Conservation (phyloP, 2,888 invertebrate genomes). For the Lottia gigantea region DNA sequence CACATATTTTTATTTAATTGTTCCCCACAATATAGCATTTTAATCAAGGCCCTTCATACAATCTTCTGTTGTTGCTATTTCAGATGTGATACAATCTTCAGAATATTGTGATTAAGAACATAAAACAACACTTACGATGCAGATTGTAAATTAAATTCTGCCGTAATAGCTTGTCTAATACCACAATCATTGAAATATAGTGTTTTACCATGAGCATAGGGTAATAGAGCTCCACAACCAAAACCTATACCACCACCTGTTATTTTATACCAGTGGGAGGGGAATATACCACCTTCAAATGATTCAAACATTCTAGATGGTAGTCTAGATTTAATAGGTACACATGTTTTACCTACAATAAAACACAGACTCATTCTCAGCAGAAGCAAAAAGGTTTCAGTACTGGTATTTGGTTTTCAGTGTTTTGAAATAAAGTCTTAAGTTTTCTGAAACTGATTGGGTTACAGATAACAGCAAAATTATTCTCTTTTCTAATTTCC, state of each 20-base stretch:
- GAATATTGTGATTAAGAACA: too few species aligned
- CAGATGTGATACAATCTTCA: too few species aligned
- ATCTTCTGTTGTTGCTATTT: too few species aligned
- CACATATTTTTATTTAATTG: too few species aligned
- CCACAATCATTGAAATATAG: constrained; percentile 69
- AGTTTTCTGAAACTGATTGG: too few species aligned
- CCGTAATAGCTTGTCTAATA: constrained; percentile 64
- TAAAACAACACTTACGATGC: constrained; percentile 55
- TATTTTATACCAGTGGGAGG: constrained; percentile 62
- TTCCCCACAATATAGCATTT: too few species aligned
- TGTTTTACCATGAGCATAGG: constrained; percentile 68
- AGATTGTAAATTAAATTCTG: constrained; percentile 62
- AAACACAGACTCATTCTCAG: not conserved
- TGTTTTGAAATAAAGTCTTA: too few species aligned
- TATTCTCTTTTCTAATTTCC: too few species aligned
- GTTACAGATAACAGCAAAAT: too few species aligned
- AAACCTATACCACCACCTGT: constrained; percentile 66
- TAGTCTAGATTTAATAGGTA: constrained; percentile 38
- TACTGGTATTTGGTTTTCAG: too few species aligned
- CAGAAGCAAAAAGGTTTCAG: not conserved
- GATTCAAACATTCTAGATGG: constrained; percentile 57
- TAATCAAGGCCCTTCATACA: too few species aligned
- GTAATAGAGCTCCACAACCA: constrained; percentile 68
- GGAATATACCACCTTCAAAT: constrained; percentile 63
- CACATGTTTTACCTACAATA: constrained; percentile 50